phyloP scores from a whole-genome alignment of 2,888 invertebrate species.

The Argyresthia goedartella region DNA sequence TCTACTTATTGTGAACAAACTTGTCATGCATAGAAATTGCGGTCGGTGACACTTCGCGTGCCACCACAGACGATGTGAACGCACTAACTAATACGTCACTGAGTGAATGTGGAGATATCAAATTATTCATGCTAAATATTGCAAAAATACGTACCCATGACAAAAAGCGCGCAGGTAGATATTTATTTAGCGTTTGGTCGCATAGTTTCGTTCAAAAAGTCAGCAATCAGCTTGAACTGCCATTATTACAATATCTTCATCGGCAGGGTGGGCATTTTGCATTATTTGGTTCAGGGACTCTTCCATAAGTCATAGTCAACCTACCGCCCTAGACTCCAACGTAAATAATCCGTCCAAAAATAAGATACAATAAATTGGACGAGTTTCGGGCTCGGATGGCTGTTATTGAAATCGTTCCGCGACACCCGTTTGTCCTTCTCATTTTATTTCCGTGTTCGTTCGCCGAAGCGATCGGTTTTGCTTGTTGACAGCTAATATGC shows the following conservation, averaged over 20 bases:
- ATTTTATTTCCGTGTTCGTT: constrained; percentile 30
- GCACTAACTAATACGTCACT: not conserved
- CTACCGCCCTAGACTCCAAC: no score
- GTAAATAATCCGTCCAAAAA: no score
- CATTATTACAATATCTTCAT: no score
- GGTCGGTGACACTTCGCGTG: constrained; percentile 1
- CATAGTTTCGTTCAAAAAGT: no score
- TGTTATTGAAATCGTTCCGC: not conserved
- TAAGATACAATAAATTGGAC: not conserved
- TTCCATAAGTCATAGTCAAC: no score
- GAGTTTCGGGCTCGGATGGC: not conserved
- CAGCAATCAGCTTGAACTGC: no score
- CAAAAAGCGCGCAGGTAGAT: no score
- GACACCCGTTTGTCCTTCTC: constrained; percentile 19
- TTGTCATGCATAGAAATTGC: constrained; percentile 1
- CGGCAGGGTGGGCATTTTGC: no score
- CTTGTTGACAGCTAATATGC: constrained; percentile 48
- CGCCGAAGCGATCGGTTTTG: constrained; percentile 31
- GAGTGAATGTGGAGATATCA: not conserved
- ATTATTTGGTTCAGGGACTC: no score
- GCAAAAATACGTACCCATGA: no score
- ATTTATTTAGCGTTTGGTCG: no score
- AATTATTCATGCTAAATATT: no score
- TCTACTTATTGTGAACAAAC: not conserved
- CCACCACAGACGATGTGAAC: not conserved